Conservation (phyloP, 2,113 vertebrate genomes). For the Hippocampus barbouri region DNA sequence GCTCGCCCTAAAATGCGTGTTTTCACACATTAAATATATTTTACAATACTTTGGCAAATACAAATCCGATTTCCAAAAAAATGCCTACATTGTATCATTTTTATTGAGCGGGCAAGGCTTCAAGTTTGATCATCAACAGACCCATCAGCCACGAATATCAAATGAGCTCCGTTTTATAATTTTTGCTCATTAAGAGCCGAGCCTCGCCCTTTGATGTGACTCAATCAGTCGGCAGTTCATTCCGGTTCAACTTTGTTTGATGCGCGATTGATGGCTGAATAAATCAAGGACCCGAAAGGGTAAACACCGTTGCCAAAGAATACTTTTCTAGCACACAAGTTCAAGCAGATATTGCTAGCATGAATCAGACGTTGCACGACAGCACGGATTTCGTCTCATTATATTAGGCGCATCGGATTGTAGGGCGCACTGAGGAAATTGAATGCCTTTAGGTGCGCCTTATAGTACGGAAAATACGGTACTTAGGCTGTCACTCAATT, state of each 20-base stretch:
- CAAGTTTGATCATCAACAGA: not conserved
- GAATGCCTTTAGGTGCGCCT: too few species aligned
- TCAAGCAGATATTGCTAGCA: not conserved
- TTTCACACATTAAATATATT: not conserved
- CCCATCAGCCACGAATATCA: not conserved
- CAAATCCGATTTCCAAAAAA: not conserved
- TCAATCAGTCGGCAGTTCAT: not conserved
- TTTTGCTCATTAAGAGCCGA: not conserved
- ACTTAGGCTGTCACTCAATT: not conserved
- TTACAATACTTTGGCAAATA: not conserved
- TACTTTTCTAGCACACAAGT: not conserved
- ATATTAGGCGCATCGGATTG: too few species aligned
- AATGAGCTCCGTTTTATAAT: not conserved
- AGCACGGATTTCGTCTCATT: too few species aligned
- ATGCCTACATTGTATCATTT: not conserved
- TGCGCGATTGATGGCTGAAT: not conserved
- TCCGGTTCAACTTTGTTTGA: not conserved
- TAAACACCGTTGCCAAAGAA: not conserved
- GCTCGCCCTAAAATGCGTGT: constrained; percentile 23
- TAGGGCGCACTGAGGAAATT: too few species aligned
- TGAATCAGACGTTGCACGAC: too few species aligned
- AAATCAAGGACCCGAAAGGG: not conserved
- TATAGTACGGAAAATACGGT: too few species aligned
- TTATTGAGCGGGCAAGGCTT: not conserved
- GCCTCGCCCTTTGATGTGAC: not conserved